Evolutionary conservation across 2,113 vertebrate species (phyloP), one percentile per base, ranked within the genome.

Genomic region (Daboia siamensis): DNA sequence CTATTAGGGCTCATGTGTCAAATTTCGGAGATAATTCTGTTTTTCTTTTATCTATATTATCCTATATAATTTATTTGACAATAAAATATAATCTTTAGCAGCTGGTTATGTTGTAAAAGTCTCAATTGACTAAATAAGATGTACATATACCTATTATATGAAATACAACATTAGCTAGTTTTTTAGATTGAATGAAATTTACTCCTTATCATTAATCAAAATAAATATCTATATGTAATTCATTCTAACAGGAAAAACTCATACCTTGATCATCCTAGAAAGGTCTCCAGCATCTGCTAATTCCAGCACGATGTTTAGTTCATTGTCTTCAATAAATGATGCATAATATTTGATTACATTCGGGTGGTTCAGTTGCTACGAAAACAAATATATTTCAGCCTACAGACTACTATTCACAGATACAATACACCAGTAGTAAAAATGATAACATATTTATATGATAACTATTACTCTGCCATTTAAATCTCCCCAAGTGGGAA

Each of bases 261-360:
- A 96, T 98, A 99, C 99, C 98, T 99, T 99, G 97, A 99, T 99
- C 99, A 99, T 99, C 96, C 98, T 98, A 91, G 99, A 99, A 69
- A 99, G 99, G 96, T 99, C 99, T 46, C 99, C 99, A 88, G 99
- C 99, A 97, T 99, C 99, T 10, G 99, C 99, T 94, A 99, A 97
- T 96, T 99, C 99, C 98, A 99, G 97, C 87, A 99, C 99, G 96
- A 99, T 99, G 97, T 99, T 99, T 93, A 99, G 97, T 94, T 99
- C 99, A 92, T 99, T 99, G 95, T 99, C 99, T 97, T 99, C 99
- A 95, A 99, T 99, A 97, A 99, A 99, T 84, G 99, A 99, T n/a
- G 99, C 99, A 87, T 99, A 99, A 95, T 99, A 99, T 97, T 99
- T 99, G 96, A 99, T 99, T 94, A 99, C 99, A 97, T 99, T 99